Evolutionary conservation across 2,797 vertebrate species (phyloP), one percentile per base, ranked within the genome.

Genomic region (Falco columbarius): DNA sequence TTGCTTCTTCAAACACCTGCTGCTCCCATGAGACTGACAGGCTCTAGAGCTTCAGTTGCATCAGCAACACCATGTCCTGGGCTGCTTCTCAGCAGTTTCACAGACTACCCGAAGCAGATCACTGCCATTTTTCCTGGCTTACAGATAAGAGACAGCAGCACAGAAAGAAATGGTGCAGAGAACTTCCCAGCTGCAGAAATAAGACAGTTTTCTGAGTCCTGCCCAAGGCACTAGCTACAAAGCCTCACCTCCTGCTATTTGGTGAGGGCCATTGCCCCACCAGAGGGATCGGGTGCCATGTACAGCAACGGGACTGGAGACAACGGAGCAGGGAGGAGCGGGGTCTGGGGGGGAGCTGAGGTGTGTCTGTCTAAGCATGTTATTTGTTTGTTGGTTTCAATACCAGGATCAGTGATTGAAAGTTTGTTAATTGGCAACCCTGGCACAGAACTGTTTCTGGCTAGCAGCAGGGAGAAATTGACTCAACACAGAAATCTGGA

Each of bases 401-500:
- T 71, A 86, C 19, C 32, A 71, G 63, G 82, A 83, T 77, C 44
- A 10, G 49, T 32, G 34, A 91, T 81, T 71, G 65, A 29, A 89
- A 88, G 68, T 91, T 94, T 67, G 55, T 83, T 90, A 93, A 88
- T 12, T 86, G 54, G 61, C 82, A 91, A 65, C 61, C 68, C 46
- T 81, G 82, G 68, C 93, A 88, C 49, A 49, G 63, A 96, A 88
- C 54, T 38, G 17, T 49, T 94, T 63, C 72, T 95, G 92, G 90
- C 90, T 94, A 4, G 5, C 61, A 76, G 74, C 20, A 61, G 46
- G 32, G 71, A 34, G 55, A 95, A 88, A 96, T 42, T 83, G 93
- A 94, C 96, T 92, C 56, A 91, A 95, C 49, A 68, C 34, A 94
- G 86, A 91, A 94, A 95, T 92, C 61, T 90, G 81, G 40, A 93